Evolutionary conservation across 2,113 vertebrate genomes (phyloP).

Genomic region (Hypanus sabinus): DNA sequence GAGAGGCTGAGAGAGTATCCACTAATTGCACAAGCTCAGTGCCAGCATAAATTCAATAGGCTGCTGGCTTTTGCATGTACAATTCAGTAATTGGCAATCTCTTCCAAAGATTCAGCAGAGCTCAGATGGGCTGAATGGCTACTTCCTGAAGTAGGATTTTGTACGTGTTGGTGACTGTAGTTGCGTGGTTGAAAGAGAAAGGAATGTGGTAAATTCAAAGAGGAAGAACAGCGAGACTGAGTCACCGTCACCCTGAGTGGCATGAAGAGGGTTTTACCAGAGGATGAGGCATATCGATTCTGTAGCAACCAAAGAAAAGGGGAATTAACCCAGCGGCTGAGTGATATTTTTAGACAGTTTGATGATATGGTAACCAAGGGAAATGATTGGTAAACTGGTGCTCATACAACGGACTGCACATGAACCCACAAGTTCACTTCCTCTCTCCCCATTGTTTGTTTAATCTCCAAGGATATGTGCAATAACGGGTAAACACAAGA

Average conservation of each 20-base stretch:
- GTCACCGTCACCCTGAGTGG: no score
- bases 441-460: neutral
- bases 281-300: neutral
- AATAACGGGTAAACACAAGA: neutral
- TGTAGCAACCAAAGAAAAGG: neutral
- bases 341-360: neutral
- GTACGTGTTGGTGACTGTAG: no score
- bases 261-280: no score
- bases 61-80: no score
- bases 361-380: neutral
- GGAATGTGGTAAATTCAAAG: no score
- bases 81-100: no score
- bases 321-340: neutral
- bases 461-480: neutral
- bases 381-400: neutral
- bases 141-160: neutral
- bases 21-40: no score
- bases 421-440: neutral
- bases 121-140: neutral
- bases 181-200: no score
- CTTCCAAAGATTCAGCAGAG: no score
- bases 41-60: no score
- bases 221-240: neutral
- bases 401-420: neutral
- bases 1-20: no score